Base-by-base conservation (phyloP, 2,113 vertebrate species). In the Calyptomena viridis region DNA sequence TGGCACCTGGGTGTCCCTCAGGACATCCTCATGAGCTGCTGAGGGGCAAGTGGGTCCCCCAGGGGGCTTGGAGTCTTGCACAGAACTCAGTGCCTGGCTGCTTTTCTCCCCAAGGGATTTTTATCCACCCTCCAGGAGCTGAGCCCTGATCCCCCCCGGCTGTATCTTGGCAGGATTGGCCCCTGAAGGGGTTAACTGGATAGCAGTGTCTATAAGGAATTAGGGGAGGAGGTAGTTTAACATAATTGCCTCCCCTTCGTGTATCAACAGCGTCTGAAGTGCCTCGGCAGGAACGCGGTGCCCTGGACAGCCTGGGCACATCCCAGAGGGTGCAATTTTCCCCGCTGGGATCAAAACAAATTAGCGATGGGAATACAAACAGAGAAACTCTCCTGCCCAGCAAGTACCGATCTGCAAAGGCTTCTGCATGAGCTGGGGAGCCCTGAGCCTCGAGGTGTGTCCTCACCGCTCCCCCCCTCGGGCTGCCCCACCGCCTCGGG, bases 1-100 rank as follows among this genome's bases (percentile, higher is more conserved):
- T 1, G 0, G 5, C 31, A 49, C 12, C n/a, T 2, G 1, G 42
- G 2, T 16, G 31, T 33, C 46, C 60, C 53, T 30, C 1, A 1
- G 58, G 40, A 22, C 4, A 5, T 9, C 35, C 58, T 75, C 0
- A 0, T 6, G 23, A 28, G 27, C 55, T 23, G 4, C 44, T 0
- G 4, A 53, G 49, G 44, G 39, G 6, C 1, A 2, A 44, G 46
- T 0, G 0, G 64, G 8, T 39, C 21, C 40, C 55, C 4, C 0
- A 0, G 1, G 11, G 64, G 35, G 47, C 24, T 11, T 15, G 24
- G 33, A 14, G 6, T 33, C 69, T 21, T 0, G 31, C 30, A 7
- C 42, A 15, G n/a, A 30, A 10, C 8, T 17, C 25, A 11, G 9
- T 11, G 22, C 63, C 1, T 0, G 9, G 74, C 33, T 84, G 76